Evolutionary conservation across 2,888 invertebrate genomes (phyloP).

Genomic region (Folsomia candida): DNA sequence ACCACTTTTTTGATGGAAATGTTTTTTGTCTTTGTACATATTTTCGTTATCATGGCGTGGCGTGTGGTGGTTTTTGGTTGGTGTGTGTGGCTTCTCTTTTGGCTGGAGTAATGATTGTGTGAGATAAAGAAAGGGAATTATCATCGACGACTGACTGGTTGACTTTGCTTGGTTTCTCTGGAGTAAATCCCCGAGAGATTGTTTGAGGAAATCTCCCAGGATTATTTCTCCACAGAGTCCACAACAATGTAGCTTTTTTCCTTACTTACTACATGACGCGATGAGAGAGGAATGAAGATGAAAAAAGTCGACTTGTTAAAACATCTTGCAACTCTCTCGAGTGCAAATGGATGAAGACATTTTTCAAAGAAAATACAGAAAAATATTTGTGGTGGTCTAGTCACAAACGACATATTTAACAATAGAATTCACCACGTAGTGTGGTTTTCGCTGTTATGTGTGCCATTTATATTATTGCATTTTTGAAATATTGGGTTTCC

Average conservation of each 20-base stretch:
- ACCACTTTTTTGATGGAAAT: too few relatives aligned
- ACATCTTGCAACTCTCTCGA: not conserved
- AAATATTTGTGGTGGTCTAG: too few relatives aligned
- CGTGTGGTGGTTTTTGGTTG: not conserved
- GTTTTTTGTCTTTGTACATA: too few relatives aligned
- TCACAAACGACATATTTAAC: too few relatives aligned
- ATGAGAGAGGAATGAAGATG: not conserved
- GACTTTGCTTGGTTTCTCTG: not conserved
- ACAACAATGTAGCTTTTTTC: too few relatives aligned
- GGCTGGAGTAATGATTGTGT: slow-evolving; percentile 15
- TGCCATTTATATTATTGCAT: too few relatives aligned
- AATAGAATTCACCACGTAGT: too few relatives aligned
- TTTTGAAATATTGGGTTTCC: too few relatives aligned
- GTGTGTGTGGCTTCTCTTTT: not conserved
- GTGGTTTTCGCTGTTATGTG: too few relatives aligned
- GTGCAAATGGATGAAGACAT: too few relatives aligned
- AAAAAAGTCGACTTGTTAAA: not conserved
- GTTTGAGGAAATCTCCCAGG: not conserved
- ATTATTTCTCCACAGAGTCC: slow-evolving; percentile 1
- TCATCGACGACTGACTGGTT: not conserved
- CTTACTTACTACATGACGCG: not conserved
- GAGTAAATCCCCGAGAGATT: not conserved
- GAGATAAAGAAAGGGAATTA: slow-evolving; percentile 23
- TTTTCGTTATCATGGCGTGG: too few relatives aligned
- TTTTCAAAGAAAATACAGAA: too few relatives aligned